Percentiles rank a stretch among this genome's conserved stretches.
Evolutionary conservation across 1,140 invertebrate species (phyloP).

Genomic region (Bombus haemorrhoidalis): DNA sequence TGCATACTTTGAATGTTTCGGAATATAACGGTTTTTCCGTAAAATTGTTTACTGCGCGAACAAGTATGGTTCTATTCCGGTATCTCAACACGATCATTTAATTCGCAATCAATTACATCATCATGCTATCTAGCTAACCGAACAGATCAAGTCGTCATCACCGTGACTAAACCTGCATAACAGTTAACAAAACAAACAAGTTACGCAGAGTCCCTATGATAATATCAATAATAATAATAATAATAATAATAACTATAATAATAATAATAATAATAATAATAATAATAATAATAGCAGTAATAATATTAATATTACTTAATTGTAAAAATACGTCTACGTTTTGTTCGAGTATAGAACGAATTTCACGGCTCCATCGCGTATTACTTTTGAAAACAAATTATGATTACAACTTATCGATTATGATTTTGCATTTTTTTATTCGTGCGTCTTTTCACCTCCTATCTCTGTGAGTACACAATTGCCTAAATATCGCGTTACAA

Average conservation of each 20-base stretch:
- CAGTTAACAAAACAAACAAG: constrained; percentile 60
- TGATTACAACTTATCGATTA: constrained; percentile 37
- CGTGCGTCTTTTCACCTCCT: constrained; percentile 32
- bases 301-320: constrained; percentile 43
- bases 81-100: constrained; percentile 14
- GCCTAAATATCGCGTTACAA: constrained; percentile 35
- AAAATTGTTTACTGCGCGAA: constrained; percentile 9
- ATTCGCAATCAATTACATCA: constrained; percentile 18
- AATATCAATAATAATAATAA: constrained; percentile 33
- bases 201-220: constrained; percentile 41
- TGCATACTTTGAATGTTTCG: constrained; percentile 10
- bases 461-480: constrained; percentile 32
- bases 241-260: neutral
- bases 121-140: constrained; percentile 33
- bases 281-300: constrained; percentile 8
- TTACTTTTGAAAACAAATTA: constrained; percentile 27
- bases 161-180: constrained; percentile 53
- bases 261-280: neutral
- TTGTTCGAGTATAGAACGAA: constrained; percentile 41
- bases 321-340: constrained; percentile 47
- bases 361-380: constrained; percentile 19
- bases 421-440: constrained; percentile 36
- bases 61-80: constrained; percentile 15
- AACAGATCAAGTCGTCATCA: constrained; percentile 45
- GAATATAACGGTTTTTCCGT: constrained; percentile 10